Evolutionary conservation across 2,888 invertebrate species (phyloP), one percentile per base, ranked within the genome.

Genomic region (Drosophila longiperda): DNA sequence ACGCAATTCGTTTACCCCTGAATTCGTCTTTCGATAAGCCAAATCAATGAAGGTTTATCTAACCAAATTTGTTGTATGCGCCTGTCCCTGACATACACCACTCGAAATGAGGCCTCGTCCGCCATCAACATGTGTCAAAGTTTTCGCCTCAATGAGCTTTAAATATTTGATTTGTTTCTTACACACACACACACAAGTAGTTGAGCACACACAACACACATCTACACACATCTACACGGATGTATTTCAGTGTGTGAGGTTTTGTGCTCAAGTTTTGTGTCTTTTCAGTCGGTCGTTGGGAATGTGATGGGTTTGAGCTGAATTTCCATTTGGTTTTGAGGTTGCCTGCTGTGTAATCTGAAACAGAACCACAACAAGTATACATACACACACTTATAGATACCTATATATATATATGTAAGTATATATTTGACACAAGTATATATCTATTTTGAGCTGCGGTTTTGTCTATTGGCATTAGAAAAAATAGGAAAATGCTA

Each of bases 81-180:
- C 42, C 66, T 71, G 77, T 54, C 81, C 50, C 58, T 65, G 78
- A 72, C 65, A 80, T 72, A 72, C 57, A 80, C 71, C 57, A 80
- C 77, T 80, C 68, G 55, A 76, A 72, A 59, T 67, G 66, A 55
- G 62, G 81, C 70, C 55, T 48, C 50, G 66, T 23, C 34, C 54
- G 80, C 71, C 71, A 58, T 80, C 63, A 84, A 75, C 90, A 85
- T 89, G 85, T 85, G 90, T 87, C 84, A 86, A 87, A 87, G 87
- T 90, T 83, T 87, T 73, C 84, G 79, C 87, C 79, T 83, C 89
- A 90, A 78, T 87, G 84, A 78, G 87, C 89, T 90, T 90, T 87
- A 90, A 87, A 89, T 83, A 89, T 90, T 90, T 90, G 89, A 90
- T 87, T 87, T 86, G 83, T 80, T 89, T 83, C 70, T 77, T 58